Evolutionary conservation across 1,140 invertebrate species (phyloP).

Genomic region (Drosophila burlai): DNA sequence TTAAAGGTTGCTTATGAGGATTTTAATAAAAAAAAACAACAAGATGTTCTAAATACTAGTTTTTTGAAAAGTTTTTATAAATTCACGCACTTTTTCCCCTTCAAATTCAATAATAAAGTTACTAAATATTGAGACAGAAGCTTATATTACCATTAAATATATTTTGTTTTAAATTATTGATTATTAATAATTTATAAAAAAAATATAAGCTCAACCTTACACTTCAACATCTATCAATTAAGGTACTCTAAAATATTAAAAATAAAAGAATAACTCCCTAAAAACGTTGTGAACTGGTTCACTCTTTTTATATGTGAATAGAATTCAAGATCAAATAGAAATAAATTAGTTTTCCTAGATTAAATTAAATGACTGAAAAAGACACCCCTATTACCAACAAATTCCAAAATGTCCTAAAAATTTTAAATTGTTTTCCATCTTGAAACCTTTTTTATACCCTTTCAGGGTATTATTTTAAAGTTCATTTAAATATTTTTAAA

Average conservation of each 20-base stretch:
- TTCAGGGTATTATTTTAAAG: too few species aligned
- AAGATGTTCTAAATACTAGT: accelerated
- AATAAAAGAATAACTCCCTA: background rate
- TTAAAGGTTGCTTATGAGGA: background rate
- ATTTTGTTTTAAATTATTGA: too few species aligned
- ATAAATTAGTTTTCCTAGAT: background rate
- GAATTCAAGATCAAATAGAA: background rate
- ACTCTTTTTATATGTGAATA: background rate
- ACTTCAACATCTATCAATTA: too few species aligned
- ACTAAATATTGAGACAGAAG: background rate
- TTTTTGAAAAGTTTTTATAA: background rate
- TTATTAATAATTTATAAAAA: too few species aligned
- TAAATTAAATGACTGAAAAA: too few species aligned
- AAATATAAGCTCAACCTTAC: background rate
- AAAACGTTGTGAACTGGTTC: background rate
- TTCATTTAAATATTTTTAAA: too few species aligned
- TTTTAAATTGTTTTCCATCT: too few species aligned
- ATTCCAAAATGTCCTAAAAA: too few species aligned
- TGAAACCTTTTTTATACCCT: too few species aligned
- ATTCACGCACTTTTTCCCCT: background rate
- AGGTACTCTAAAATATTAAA: background rate
- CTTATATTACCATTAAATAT: background rate
- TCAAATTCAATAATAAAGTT: background rate
- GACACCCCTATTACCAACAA: too few species aligned
- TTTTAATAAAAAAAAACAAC: accelerated